Conservation (phyloP, 2,797 vertebrate genomes). For the Lerista edwardsae region DNA sequence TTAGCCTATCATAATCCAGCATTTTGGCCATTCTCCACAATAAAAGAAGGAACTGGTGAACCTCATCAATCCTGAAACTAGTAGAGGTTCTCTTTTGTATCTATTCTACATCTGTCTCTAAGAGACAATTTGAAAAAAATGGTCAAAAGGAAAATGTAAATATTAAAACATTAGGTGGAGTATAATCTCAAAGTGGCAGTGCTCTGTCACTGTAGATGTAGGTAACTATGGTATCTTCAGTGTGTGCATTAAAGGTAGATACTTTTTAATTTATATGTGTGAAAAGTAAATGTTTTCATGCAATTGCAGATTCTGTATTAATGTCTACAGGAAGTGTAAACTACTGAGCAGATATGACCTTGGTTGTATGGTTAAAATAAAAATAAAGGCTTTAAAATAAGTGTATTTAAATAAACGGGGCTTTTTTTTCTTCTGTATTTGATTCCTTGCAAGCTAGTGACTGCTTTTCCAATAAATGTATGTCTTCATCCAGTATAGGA, state of each 20-base stretch:
- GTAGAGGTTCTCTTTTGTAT: conserved; percentile 45
- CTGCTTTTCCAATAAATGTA: neutral
- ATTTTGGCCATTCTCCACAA: neutral
- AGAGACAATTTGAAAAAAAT: conserved; percentile 59
- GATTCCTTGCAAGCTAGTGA: neutral
- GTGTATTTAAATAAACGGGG: conserved; percentile 55
- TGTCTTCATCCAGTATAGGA: neutral
- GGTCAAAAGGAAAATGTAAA: conserved; percentile 46
- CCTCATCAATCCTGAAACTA: conserved; percentile 20
- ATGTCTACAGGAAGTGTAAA: conserved; percentile 72
- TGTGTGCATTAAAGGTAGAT: conserved; percentile 51
- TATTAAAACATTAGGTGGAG: conserved; percentile 19
- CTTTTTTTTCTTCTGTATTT: neutral
- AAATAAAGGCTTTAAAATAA: conserved; percentile 73
- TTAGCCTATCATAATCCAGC: neutral
- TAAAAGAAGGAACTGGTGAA: conserved; percentile 6
- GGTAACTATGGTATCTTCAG: conserved; percentile 29
- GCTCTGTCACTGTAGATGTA: conserved; percentile 51
- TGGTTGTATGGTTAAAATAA: conserved; percentile 66
- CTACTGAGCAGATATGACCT: conserved; percentile 67
- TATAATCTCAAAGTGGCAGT: conserved; percentile 29
- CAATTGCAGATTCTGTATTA: conserved; percentile 67
- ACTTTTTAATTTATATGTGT: conserved; percentile 46
- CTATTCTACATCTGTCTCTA: conserved; percentile 63
- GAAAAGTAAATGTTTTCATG: conserved; percentile 56